Evolutionary conservation across 2,888 invertebrate genomes (phyloP).

Genomic region (Lithosia quadra): DNA sequence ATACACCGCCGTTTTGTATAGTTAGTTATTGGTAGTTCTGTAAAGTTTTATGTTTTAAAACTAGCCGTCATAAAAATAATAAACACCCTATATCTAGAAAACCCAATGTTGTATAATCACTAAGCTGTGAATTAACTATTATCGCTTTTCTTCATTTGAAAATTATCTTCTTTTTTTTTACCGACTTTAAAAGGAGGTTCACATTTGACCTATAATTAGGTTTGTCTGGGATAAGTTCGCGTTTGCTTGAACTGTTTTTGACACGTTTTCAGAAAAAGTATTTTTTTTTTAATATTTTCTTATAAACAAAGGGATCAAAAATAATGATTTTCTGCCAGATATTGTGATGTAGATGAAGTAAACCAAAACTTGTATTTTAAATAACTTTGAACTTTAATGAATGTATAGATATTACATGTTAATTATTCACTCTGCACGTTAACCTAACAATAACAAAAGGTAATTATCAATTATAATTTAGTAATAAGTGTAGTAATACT

Average conservation of each 20-base stretch:
- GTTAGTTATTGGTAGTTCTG: neutral
- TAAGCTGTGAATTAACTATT: too few relatives aligned
- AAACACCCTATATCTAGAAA: too few relatives aligned
- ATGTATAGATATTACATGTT: neutral
- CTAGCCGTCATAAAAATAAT: neutral
- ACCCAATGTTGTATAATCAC: too few relatives aligned
- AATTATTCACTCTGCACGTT: neutral
- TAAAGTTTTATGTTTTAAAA: neutral
- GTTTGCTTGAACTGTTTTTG: too few relatives aligned
- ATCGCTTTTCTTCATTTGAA: neutral
- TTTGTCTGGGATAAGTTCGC: too few relatives aligned
- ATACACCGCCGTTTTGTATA: neutral
- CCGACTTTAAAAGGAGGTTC: too few relatives aligned
- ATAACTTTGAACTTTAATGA: neutral
- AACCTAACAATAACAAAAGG: neutral
- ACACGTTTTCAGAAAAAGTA: too few relatives aligned
- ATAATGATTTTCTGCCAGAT: slow-evolving; percentile 53
- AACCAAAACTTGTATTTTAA: neutral
- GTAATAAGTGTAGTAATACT: neutral
- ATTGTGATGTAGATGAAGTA: slow-evolving; percentile 13
- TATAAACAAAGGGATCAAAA: neutral
- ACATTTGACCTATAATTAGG: too few relatives aligned
- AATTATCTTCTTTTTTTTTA: neutral
- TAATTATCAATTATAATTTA: neutral
- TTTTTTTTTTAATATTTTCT: too few relatives aligned